Base-by-base conservation (phyloP, 2,113 vertebrate species). In the Pogona vitticeps region DNA sequence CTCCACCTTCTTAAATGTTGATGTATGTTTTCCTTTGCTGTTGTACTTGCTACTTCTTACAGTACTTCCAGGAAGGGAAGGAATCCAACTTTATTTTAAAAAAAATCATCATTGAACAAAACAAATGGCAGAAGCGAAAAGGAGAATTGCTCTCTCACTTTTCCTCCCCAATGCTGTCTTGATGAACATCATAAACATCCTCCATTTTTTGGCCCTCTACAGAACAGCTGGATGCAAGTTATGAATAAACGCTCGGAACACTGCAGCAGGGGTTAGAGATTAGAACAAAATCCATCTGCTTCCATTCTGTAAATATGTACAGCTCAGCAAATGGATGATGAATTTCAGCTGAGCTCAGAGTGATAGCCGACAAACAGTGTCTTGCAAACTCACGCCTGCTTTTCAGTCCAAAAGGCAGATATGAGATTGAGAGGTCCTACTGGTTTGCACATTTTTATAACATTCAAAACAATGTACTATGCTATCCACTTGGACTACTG, bases 171-270 rank as follows among this genome's bases (percentile, higher is more conserved):
- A 63, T 46, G 38, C 0, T 0, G 21, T 86, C 58, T 82, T 85
- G 89, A 72, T 82, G 76, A 90, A 58, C 61, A 88, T 82, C 85
- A 85, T 77, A 92, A 91, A 88, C 67, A 52, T 38, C 85, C 72
- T 38, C 86, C 70, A 84, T 1, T 82, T 87, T 89, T 88, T 90
- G 90, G 88, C 85, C 56, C 20, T 87, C 82, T 89, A 88, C 21
- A 88, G 75, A 82, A 82, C 68, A 15, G 36, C 65, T 31, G 52
- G 84, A 90, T 83, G 28, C 83, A 26, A 76, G 85, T 33, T 70
- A 93, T 92, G 83, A 21, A 59, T 26, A 87, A 23, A 1, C 0
- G 8, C 78, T 86, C 46, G 58, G 58, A 89, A 58, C 58, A 61
- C 3, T 68, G 67, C 70, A 88, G 40, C 88, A 83, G 40, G 86